Percentiles rank a stretch among this genome's conserved stretches.
These are phyloP conservation scores for Eupithecia dodoneata DNA, from an alignment of 2,888 invertebrate genomes.

Conservation along the genomic window DNA sequence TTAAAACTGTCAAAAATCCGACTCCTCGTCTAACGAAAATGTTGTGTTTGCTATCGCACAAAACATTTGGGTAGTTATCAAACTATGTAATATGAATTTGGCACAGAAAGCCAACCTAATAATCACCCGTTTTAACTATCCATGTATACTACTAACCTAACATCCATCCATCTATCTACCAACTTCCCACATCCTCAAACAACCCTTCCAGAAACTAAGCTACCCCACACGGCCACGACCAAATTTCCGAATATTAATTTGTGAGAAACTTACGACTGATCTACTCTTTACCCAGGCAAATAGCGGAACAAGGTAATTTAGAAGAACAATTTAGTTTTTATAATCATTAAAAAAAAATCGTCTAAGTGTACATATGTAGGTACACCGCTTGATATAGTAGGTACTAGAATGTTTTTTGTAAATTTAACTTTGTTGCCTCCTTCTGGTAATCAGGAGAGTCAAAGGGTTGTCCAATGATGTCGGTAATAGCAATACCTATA, in stretches of 20 bases:
- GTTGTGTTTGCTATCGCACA: background rate
- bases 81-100: background rate
- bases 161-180: background rate
- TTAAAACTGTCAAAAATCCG: background rate
- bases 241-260: conserved; percentile 27
- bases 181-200: conserved; percentile 7
- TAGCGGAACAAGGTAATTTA: conserved; percentile 32
- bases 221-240: background rate
- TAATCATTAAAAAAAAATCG: background rate
- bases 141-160: background rate
- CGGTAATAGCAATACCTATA: background rate
- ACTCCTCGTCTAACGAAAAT: background rate
- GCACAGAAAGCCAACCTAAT: background rate
- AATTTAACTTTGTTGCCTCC: background rate
- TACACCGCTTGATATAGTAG: background rate
- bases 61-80: background rate
- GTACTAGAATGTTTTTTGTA: background rate
- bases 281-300: conserved; percentile 21
- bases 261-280: background rate
- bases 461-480: background rate
- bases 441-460: background rate
- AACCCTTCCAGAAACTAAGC: conserved; percentile 12
- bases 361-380: background rate
- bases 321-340: conserved; percentile 19
- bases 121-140: background rate